Evolutionary conservation across 2,888 invertebrate genomes (phyloP).

Genomic region (Dryomyza anilis): DNA sequence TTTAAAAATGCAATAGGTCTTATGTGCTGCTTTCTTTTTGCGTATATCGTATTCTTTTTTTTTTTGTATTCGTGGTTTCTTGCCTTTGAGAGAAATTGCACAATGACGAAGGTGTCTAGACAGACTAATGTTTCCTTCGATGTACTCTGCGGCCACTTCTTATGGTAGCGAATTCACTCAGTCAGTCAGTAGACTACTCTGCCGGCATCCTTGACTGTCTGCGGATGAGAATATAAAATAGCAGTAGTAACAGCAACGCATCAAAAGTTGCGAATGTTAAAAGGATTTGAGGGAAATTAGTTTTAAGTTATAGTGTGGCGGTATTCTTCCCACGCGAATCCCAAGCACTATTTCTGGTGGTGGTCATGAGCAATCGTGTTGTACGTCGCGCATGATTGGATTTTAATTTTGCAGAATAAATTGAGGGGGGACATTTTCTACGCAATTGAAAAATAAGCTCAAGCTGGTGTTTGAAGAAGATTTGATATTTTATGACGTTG

Average conservation of each 20-base stretch:
- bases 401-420: no score
- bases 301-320: constrained; percentile 5
- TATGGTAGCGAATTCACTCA: background rate
- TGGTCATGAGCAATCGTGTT: no score
- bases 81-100: no score
- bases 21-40: no score
- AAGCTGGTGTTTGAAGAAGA: no score
- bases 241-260: constrained; percentile 2
- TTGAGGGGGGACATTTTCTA: no score
- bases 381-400: no score
- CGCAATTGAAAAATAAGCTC: no score
- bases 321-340: no score
- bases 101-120: constrained; percentile 58
- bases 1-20: no score
- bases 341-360: no score
- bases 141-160: constrained; percentile 14
- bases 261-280: constrained; percentile 20
- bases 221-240: constrained; percentile 17
- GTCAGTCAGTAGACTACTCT: background rate
- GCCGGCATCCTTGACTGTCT: background rate
- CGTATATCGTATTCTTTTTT: background rate
- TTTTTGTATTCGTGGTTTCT: background rate
- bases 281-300: constrained; percentile 22
- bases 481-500: no score
- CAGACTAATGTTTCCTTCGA: constrained; percentile 53